Evolutionary conservation across 1,140 invertebrate genomes (phyloP).

Genomic region (Drosophila kikkawai): DNA sequence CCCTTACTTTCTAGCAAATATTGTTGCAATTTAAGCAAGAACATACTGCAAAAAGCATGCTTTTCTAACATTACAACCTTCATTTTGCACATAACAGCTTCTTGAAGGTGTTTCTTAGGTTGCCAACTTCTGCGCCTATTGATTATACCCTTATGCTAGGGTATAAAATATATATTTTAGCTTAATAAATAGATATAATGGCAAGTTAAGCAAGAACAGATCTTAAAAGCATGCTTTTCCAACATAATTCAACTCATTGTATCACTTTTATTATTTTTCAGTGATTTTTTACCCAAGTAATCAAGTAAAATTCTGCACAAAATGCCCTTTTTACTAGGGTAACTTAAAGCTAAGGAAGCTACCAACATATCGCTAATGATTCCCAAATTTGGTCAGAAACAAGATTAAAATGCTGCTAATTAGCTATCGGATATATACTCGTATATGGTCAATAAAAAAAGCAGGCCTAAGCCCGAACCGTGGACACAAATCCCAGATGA

Average conservation of each 20-base stretch:
- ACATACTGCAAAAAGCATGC: too few relatives aligned
- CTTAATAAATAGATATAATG: neutral
- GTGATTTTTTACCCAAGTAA: fast-evolving
- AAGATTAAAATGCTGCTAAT: slow-evolving; percentile 47
- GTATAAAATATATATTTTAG: neutral
- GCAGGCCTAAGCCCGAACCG: slow-evolving; percentile 7
- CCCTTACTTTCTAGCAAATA: too few relatives aligned
- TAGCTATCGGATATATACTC: slow-evolving; percentile 28
- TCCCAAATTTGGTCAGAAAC: slow-evolving; percentile 52
- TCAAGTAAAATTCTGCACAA: neutral
- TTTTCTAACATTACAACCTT: too few relatives aligned
- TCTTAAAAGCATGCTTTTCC: neutral
- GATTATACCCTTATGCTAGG: too few relatives aligned
- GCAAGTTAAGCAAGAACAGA: neutral
- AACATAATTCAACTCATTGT: neutral
- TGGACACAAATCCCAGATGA: slow-evolving; percentile 19
- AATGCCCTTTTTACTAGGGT: neutral
- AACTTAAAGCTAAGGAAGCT: too few relatives aligned
- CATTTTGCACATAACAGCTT: too few relatives aligned
- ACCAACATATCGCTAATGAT: slow-evolving; percentile 45
- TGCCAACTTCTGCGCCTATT: too few relatives aligned
- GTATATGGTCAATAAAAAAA: slow-evolving; percentile 10
- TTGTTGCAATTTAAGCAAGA: too few relatives aligned
- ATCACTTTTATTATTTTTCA: neutral
- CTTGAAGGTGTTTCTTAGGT: too few relatives aligned